These are phyloP conservation scores for Drosophila subobscura DNA, from an alignment of 1,140 invertebrate species.

Conservation along the genomic window DNA sequence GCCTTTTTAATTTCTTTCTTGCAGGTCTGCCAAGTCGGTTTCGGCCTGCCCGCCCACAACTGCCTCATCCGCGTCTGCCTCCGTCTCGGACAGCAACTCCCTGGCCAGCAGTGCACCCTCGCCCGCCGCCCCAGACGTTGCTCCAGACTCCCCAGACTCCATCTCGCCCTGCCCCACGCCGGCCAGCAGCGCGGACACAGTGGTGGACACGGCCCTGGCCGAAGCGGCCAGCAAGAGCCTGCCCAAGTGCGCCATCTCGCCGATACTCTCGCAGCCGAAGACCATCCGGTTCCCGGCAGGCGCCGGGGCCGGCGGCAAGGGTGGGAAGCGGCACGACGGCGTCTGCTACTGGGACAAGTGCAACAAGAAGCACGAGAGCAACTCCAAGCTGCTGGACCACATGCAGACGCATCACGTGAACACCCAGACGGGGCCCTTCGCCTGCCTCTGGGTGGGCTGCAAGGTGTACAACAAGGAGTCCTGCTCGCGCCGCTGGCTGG, in stretches of 20 bases:
- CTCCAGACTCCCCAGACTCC: constrained; percentile 9
- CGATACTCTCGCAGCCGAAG: constrained; percentile 90
- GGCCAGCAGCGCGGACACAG: constrained; percentile 10
- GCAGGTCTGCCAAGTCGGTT: constrained; percentile 47
- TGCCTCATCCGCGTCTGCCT: constrained; percentile 30
- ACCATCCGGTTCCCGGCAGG: constrained; percentile 90
- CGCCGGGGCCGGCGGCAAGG: constrained; percentile 74
- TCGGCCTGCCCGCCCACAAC: constrained; percentile 52
- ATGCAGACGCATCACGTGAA: constrained; percentile 95
- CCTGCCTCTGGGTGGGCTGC: constrained; percentile 96
- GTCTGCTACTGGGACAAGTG: constrained; percentile 94
- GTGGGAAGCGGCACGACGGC: constrained; percentile 84
- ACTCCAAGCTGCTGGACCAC: constrained; percentile 93
- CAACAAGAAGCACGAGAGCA: constrained; percentile 89
- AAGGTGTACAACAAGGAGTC: constrained; percentile 97
- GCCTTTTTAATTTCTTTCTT: neutral
- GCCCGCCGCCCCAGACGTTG: constrained; percentile 54
- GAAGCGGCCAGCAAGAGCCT: constrained; percentile 54
- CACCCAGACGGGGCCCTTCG: constrained; percentile 92
- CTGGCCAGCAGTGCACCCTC: constrained; percentile 62
- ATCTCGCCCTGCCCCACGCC: constrained; percentile 19
- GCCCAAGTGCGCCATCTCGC: constrained; percentile 85
- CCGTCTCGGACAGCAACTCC: constrained; percentile 54
- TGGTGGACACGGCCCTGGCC: constrained; percentile 67
- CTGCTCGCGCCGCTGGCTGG: constrained; percentile 95